Evolutionary conservation across 2,797 vertebrate genomes (phyloP), one percentile per base, ranked within the genome.

Genomic region (Lophotriccus pileatus): DNA sequence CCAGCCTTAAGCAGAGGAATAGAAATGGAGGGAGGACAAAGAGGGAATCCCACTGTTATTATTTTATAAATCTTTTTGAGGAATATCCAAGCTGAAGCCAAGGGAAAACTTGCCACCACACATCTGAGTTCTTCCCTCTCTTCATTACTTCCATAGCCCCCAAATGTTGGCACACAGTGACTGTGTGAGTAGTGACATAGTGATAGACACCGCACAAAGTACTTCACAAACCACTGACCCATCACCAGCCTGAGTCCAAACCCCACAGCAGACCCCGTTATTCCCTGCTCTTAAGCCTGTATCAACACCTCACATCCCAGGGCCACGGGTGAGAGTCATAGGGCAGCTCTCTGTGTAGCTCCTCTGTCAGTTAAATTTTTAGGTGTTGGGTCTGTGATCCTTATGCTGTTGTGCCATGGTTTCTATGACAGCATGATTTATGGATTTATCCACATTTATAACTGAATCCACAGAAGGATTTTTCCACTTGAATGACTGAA

Each of bases 271-370:
- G 28, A 86, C 23, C 53, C 46, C 27, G 5, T 19, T 46, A 74
- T 43, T 28, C n/a, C 39, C 41, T 68, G 47, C 36, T 16, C 14
- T 68, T 67, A 55, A 36, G 39, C n/a, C 49, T 55, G 4, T 52
- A 8, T 28, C 63, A 21, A 16, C n/a, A 36, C 22, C 55, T 77
- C 50, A 5, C 18, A 9, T 13, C 37, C 32, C 49, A 19, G 44
- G 46, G 34, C 41, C 30, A 8, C 0, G 1, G 50, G n/a, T 44
- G 10, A 27, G 39, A 53, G 18, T 55, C 2, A 0, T 1, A 34
- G 74, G 16, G 69, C n/a, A 55, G 62, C 25, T 53, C 55, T 69
- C n/a, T 24, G n/a, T 55, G 79, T 39, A 47, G 53, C 59, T 91
- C 21, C 47, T 14, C 19, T 41, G 25, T 36, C 49, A 28, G 0